Evolutionary conservation across 53 echinoderm and acorn worm species (phyloP).

Genomic region (Paracentrotus lividus): DNA sequence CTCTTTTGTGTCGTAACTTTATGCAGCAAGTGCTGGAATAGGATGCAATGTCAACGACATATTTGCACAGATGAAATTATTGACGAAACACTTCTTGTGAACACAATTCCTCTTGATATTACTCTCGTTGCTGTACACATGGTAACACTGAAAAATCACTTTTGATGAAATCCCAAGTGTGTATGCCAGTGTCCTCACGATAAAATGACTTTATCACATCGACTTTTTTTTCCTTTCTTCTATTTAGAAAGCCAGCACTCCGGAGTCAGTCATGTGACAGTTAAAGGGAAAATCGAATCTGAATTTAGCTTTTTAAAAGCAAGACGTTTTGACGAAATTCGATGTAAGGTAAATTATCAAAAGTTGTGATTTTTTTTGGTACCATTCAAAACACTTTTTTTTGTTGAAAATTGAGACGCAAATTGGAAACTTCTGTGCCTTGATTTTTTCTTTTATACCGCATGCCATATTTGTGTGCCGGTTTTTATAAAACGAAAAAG

Average conservation of each 20-base stretch:
- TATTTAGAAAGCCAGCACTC: not conserved
- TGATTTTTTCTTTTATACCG: too few relatives aligned
- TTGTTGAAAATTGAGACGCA: too few relatives aligned
- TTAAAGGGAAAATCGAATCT: not conserved
- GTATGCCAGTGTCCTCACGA: not conserved
- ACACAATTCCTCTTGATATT: not conserved
- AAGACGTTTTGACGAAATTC: too few relatives aligned
- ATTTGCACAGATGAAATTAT: constrained; percentile 39
- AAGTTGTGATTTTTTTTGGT: too few relatives aligned
- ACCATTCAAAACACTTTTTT: too few relatives aligned
- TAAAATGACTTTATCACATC: not conserved
- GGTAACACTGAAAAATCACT: not conserved
- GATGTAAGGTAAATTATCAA: too few relatives aligned
- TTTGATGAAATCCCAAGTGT: not conserved
- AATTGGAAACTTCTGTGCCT: too few relatives aligned
- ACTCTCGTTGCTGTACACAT: not conserved
- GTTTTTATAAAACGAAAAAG: too few relatives aligned
- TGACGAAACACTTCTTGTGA: constrained; percentile 35
- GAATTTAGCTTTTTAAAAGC: too few relatives aligned
- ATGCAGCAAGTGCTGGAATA: not conserved
- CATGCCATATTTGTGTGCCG: too few relatives aligned
- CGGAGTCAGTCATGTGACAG: not conserved
- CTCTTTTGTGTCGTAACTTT: not conserved
- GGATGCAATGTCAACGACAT: constrained; percentile 22
- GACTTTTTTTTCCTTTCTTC: not conserved